These are phyloP conservation scores for Ceraclea dissimilis DNA, from an alignment of 2,888 invertebrate genomes.

Conservation along the genomic window DNA sequence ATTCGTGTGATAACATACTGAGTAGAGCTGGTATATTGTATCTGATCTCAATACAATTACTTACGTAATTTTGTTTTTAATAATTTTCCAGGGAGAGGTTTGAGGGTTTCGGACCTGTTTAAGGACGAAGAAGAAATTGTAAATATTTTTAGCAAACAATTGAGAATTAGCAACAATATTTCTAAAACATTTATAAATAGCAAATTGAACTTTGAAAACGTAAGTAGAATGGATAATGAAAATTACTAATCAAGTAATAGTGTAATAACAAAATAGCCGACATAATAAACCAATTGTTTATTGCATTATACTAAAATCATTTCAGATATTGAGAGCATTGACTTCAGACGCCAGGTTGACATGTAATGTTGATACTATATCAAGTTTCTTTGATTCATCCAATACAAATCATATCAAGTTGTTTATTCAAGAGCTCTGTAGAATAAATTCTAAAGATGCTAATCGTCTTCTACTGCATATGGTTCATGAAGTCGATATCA, in stretches of 20 bases:
- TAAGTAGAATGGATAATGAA: conserved; percentile 32
- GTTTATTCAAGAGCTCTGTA: conserved; percentile 40
- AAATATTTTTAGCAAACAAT: conserved; percentile 34
- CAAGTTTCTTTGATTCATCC: conserved; percentile 17
- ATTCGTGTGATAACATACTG: no score
- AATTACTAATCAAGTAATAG: no score
- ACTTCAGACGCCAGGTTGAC: conserved; percentile 8
- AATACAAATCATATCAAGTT: conserved; percentile 31
- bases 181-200: conserved; percentile 41
- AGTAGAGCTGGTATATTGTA: no score
- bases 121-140: conserved; percentile 39
- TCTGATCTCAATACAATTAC: no score
- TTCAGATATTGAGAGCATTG: conserved; percentile 1
- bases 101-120: conserved; percentile 45
- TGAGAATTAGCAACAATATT: conserved; percentile 36
- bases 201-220: conserved; percentile 45
- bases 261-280: no score
- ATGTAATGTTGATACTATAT: conserved; percentile 20
- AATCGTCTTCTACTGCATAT: conserved; percentile 41
- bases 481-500: conserved; percentile 43
- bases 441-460: conserved; percentile 35
- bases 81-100: conserved; percentile 41
- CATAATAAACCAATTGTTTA: no score
- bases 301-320: no score
- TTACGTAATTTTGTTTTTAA: no score